Percentiles rank a stretch among this genome's conserved stretches.
Conservation (phyloP, 1,140 invertebrate genomes). For the Diprion similis region DNA sequence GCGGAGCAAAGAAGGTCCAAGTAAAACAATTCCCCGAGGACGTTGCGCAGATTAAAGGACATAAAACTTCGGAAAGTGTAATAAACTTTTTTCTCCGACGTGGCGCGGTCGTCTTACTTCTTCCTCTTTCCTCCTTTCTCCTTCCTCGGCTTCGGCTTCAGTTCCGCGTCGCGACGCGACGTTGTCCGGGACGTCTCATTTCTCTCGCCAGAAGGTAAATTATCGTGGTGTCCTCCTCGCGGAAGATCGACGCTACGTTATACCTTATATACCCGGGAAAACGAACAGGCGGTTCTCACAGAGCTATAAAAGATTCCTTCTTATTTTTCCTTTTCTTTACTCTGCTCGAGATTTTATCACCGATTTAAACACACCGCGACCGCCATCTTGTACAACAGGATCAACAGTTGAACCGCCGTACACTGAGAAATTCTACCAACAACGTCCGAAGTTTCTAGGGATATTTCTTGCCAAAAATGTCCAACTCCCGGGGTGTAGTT, state of each 20-base stretch:
- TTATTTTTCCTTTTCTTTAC: neutral
- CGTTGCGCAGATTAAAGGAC: slow-evolving; percentile 42
- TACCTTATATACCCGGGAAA: neutral
- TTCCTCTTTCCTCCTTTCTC: too few relatives aligned
- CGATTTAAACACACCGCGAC: too few relatives aligned
- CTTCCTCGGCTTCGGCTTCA: neutral
- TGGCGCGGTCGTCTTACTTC: neutral
- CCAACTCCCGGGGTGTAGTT: too few relatives aligned
- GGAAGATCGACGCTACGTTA: neutral
- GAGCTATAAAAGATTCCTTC: neutral
- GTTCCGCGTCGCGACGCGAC: neutral
- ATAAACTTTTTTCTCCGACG: slow-evolving; percentile 8
- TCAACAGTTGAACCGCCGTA: too few relatives aligned
- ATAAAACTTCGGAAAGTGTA: slow-evolving; percentile 38
- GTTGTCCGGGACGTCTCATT: neutral
- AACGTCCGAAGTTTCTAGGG: too few relatives aligned
- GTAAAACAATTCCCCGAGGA: slow-evolving; percentile 36
- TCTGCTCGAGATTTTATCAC: too few relatives aligned
- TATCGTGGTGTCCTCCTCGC: neutral
- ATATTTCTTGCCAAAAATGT: too few relatives aligned
- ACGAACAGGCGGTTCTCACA: neutral
- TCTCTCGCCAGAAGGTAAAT: neutral
- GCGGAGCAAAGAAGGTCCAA: slow-evolving; percentile 23
- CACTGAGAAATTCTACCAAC: too few relatives aligned
- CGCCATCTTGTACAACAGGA: too few relatives aligned